A percentile compares a stretch with the other conserved stretches of the same genome.
These are phyloP conservation scores for Hirtodrosophila cameraria DNA, from an alignment of 2,888 invertebrate genomes.

Conservation along the genomic window DNA sequence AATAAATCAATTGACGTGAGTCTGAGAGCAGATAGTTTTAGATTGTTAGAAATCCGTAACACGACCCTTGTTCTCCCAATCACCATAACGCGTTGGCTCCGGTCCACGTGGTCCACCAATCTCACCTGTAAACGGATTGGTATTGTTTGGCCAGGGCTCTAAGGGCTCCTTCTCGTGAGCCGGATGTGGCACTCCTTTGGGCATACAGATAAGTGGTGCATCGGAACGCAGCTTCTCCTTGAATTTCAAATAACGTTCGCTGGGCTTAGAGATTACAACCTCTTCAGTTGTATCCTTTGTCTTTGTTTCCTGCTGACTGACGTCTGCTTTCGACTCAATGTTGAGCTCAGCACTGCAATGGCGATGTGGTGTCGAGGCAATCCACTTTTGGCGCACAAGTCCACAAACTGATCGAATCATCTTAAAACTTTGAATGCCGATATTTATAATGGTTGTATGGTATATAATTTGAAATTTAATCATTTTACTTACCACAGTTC, in stretches of 20 bases:
- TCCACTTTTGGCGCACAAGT: neutral
- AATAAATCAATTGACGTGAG: constrained; percentile 57
- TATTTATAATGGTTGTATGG: no score
- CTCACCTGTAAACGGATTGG: constrained; percentile 96
- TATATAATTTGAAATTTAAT: no score
- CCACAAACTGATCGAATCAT: constrained; percentile 10
- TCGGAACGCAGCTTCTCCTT: constrained; percentile 89
- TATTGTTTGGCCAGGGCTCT: constrained; percentile 91
- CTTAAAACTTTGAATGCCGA: neutral
- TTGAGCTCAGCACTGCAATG: neutral
- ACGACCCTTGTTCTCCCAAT: constrained; percentile 99
- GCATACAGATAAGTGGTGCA: constrained; percentile 88
- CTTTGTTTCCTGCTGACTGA: neutral
- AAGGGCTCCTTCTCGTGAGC: constrained; percentile 92
- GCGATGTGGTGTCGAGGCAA: neutral
- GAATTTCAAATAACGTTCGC: constrained; percentile 87
- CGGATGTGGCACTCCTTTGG: constrained; percentile 89
- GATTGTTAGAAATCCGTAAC: constrained; percentile 93
- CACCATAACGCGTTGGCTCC: constrained; percentile 99
- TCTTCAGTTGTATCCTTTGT: neutral
- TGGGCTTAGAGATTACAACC: constrained; percentile 69
- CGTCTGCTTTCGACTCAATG: neutral
- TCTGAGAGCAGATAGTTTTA: neutral
- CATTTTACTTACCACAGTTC: no score
- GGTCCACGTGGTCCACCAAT: constrained; percentile 97